phyloP scores from a whole-genome alignment of 2,888 invertebrate species.

The Tetragonula carbonaria region DNA sequence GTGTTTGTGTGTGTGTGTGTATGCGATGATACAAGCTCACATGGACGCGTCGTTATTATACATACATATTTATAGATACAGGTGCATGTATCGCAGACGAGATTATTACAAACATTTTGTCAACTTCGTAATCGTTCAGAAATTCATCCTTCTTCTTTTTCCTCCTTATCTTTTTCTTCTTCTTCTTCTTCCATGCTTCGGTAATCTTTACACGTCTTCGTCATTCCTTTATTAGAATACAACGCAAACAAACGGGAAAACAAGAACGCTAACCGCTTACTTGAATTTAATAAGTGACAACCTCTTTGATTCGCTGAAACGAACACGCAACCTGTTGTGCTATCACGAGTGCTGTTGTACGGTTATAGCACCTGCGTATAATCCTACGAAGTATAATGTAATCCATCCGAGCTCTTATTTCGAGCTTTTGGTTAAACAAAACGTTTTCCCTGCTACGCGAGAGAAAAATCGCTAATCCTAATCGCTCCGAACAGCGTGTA shows the following conservation, averaged over 20 bases:
- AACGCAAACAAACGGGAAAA: neutral
- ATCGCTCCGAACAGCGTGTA: neutral
- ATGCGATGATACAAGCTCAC: conserved; percentile 34
- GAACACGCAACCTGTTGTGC: conserved; percentile 20
- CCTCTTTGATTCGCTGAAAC: neutral
- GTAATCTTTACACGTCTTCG: neutral
- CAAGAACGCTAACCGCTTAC: neutral
- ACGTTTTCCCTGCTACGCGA: neutral
- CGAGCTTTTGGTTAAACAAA: neutral
- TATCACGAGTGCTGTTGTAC: neutral
- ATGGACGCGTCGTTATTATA: conserved; percentile 67
- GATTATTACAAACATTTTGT: conserved; percentile 27
- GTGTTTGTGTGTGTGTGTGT: neutral
- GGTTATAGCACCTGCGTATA: neutral
- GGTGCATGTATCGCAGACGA: conserved; percentile 18
- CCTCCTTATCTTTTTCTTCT: too few species aligned
- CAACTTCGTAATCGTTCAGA: neutral
- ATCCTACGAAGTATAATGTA: neutral
- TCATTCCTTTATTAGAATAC: neutral
- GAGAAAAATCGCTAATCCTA: neutral
- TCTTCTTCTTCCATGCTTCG: neutral
- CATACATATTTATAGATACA: conserved; percentile 73
- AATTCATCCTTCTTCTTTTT: neutral
- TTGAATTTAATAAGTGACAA: neutral
- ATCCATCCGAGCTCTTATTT: neutral